A percentile compares a stretch with the other conserved stretches of the same genome.
Conservation (phyloP, 2,888 invertebrate species). For the Scaptomyza reducta region DNA sequence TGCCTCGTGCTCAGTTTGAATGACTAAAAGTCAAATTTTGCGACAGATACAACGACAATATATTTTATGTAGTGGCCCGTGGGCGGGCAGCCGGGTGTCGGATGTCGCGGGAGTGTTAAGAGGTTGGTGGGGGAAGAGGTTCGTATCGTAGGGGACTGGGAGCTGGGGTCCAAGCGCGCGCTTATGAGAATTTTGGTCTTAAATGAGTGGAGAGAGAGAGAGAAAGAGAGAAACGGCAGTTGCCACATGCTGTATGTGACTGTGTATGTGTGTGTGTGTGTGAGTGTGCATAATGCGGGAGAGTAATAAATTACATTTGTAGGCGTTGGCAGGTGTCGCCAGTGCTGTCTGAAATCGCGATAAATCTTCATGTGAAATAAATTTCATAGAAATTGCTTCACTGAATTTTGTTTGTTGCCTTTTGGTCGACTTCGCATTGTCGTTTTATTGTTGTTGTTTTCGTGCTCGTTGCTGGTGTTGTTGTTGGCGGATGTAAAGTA, state of each 20-base stretch:
- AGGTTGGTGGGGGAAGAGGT: neutral
- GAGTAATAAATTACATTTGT: slow-evolving; percentile 85
- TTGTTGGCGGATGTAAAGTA: slow-evolving; percentile 68
- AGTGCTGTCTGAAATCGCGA: slow-evolving; percentile 85
- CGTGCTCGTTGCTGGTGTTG: slow-evolving; percentile 29
- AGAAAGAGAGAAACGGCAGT: slow-evolving; percentile 42
- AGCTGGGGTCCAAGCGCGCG: slow-evolving; percentile 38
- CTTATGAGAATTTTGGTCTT: slow-evolving; percentile 72
- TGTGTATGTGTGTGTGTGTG: slow-evolving; percentile 29
- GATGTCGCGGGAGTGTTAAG: slow-evolving; percentile 16
- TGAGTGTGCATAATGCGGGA: slow-evolving; percentile 80
- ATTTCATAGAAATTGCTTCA: slow-evolving; percentile 84
- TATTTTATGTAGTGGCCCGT: slow-evolving; percentile 63
- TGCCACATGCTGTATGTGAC: slow-evolving; percentile 63
- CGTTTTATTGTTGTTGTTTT: slow-evolving; percentile 28
- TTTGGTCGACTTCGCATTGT: slow-evolving; percentile 64
- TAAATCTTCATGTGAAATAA: slow-evolving; percentile 85
- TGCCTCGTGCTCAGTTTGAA: slow-evolving; percentile 45
- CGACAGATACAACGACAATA: slow-evolving; percentile 67
- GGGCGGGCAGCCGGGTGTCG: slow-evolving; percentile 57
- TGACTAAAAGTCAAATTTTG: slow-evolving; percentile 68
- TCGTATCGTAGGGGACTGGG: slow-evolving; percentile 1
- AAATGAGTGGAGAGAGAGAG: slow-evolving; percentile 46
- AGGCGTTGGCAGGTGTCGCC: slow-evolving; percentile 85
- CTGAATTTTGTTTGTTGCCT: slow-evolving; percentile 81